These are phyloP conservation scores for Percopsis transmontana DNA, from an alignment of 2,113 vertebrate species.

Conservation along the genomic window DNA sequence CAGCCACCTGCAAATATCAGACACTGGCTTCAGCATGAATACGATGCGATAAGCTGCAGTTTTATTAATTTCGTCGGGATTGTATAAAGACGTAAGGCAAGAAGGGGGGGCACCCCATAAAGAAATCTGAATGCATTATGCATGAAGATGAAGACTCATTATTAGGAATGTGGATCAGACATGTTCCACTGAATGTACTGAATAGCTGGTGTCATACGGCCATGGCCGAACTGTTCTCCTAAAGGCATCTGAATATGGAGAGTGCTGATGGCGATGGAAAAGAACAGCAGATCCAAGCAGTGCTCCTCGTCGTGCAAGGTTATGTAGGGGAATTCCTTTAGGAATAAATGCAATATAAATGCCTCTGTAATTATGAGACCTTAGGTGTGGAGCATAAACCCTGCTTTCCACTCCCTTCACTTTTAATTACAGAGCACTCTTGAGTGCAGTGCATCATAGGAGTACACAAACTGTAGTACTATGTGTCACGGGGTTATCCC, in stretches of 20 bases:
- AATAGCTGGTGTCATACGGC: conserved; percentile 17
- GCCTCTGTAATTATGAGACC: conserved; percentile 22
- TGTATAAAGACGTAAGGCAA: conserved; percentile 2
- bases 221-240: conserved; percentile 14
- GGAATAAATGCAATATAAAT: conserved; percentile 24
- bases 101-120: background rate
- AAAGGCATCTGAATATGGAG: conserved; percentile 29
- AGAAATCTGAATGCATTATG: too few relatives aligned
- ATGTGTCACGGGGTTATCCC: too few relatives aligned
- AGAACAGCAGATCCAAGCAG: conserved; percentile 27
- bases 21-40: conserved; percentile 33
- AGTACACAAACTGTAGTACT: too few relatives aligned
- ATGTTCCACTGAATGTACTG: too few relatives aligned
- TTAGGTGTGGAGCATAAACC: conserved; percentile 14
- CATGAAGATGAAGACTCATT: too few relatives aligned
- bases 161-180: too few relatives aligned
- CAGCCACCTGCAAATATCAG: background rate
- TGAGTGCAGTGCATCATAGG: background rate
- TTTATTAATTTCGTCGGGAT: conserved; percentile 20
- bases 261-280: conserved; percentile 37
- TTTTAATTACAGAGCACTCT: conserved; percentile 24
- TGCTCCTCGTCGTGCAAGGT: conserved; percentile 9
- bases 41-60: conserved; percentile 26
- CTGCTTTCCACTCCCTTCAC: background rate
- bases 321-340: conserved; percentile 24